Base-by-base conservation (phyloP, 2,113 vertebrate genomes). In the Pycnonotus jocosus region DNA sequence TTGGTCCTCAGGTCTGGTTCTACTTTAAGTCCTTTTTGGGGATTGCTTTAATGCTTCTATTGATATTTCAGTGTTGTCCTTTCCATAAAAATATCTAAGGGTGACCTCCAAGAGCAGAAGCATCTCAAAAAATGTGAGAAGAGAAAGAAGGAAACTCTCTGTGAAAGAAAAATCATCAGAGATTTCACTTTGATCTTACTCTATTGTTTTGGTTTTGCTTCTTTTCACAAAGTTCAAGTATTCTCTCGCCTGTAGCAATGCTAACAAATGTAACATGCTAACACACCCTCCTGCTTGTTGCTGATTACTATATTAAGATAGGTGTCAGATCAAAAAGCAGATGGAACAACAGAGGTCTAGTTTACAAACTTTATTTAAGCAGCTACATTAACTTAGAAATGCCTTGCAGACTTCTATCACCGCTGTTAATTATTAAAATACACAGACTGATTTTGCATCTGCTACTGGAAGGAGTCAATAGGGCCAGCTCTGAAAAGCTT, bases 151-250 rank as follows among this genome's bases (percentile, higher is more conserved):
- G 24, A 93, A 83, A 77, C 65, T 73, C 28, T 78, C 73, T 45
- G 31, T 62, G 45, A 90, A 80, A 95, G 79, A 51, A 69, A 76
- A 84, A 84, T 45, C 61, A 54, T 44, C 50, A 58, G 62, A 74
- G 81, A 74, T 78, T 94, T 40, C 60, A 81, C 69, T 96, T 97
- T 96, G 89, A 96, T 94, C 81, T 95, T 85, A 71, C 84, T 56
- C 77, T 61, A 58, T 86, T 94, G 95, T 97, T 97, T 94, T 88
- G 86, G 64, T 33, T 94, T 93, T 90, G 16, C 42, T 86, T 40
- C 80, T 81, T 94, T 96, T 96, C 66, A 18, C 72, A 44, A 95
- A 95, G 95, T 77, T 84, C 92, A 96, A 65, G 48, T 81, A 81
- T 95, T 96, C 93, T 95, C 79, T 86, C 42, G 80, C 91, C 86